Evolutionary conservation across 2,888 invertebrate genomes (phyloP), one percentile per base, ranked within the genome.

Genomic region (Anodontia alba): DNA sequence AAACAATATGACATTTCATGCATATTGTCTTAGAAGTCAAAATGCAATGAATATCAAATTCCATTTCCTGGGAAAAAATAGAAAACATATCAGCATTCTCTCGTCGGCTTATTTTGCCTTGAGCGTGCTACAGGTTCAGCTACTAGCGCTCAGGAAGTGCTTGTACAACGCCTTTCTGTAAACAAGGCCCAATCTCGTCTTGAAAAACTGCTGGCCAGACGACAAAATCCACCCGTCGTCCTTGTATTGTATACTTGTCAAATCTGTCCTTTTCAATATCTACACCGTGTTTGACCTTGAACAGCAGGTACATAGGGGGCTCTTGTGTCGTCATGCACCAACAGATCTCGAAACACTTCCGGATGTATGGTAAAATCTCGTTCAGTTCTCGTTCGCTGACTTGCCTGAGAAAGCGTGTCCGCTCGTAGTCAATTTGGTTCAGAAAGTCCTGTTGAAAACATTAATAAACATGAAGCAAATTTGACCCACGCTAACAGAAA

Each of bases 251-350:
- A 66, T 83, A 88, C 31, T 73, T 74, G 33, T 87, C 86, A 69
- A 87, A 89, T 46, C 67, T 86, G 26, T 84, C 81, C 17, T 26
- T 70, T 29, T 88, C 88, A 1, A 87, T 81, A 17, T 84, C 83
- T 8, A 84, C 75, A 15, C 84, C 86, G 66, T 88, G 88, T 70
- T 86, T 83, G 33, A 88, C 84, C 31, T 84, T 84, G 68, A 89
- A 89, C 70, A 87, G 73, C 20, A 89, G 70, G 69, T 89, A 89
- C 88, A 89, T 89, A 0, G 89, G 88, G 15, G 89, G 89, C 17
- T 89, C 87, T 69, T 89, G 89, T 2, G 81, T 83, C 0, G 87
- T 82, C 89, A 89, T 89, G 71, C 84, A 76, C 89, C 89, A 89
- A 66, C 81, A 86, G 12, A 89, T 54, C 49, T 86, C 87, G 71